Conservation (phyloP, 2,113 vertebrate species). For the Benitochromis conjunctus region DNA sequence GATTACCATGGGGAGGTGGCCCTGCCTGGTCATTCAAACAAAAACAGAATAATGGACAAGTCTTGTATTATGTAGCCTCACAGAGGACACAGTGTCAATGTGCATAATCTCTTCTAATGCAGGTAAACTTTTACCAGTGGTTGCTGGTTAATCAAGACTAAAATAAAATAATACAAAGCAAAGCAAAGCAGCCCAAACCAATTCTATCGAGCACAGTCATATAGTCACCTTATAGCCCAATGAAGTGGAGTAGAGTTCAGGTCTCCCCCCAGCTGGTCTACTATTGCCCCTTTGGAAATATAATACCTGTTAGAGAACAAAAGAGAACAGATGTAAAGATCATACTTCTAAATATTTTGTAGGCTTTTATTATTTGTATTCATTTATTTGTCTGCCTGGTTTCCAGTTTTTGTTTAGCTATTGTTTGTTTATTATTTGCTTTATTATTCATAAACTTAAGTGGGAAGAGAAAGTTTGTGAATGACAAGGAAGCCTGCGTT, state of each 20-base stretch:
- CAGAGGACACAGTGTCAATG: neutral
- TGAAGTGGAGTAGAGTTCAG: conserved; percentile 96
- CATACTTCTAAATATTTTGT: neutral
- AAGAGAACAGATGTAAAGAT: neutral
- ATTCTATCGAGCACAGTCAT: neutral
- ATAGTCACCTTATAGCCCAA: conserved; percentile 89
- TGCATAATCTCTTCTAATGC: neutral
- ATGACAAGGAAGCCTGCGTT: neutral
- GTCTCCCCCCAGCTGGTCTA: conserved; percentile 95
- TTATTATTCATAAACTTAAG: neutral
- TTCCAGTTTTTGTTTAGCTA: neutral
- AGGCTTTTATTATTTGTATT: neutral
- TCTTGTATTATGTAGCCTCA: neutral
- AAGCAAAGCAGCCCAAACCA: neutral
- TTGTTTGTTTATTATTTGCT: neutral
- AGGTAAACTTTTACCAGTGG: neutral
- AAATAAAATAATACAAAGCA: neutral
- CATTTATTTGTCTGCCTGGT: neutral
- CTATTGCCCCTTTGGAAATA: conserved; percentile 89
- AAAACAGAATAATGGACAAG: neutral
- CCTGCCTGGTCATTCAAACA: conserved; percentile 77
- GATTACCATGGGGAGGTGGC: conserved; percentile 92
- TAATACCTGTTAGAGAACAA: conserved; percentile 77
- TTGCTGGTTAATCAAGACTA: neutral
- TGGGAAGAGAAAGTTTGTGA: neutral